Conservation (phyloP, 2,113 vertebrate species). For the Myiozetetes cayanensis region DNA sequence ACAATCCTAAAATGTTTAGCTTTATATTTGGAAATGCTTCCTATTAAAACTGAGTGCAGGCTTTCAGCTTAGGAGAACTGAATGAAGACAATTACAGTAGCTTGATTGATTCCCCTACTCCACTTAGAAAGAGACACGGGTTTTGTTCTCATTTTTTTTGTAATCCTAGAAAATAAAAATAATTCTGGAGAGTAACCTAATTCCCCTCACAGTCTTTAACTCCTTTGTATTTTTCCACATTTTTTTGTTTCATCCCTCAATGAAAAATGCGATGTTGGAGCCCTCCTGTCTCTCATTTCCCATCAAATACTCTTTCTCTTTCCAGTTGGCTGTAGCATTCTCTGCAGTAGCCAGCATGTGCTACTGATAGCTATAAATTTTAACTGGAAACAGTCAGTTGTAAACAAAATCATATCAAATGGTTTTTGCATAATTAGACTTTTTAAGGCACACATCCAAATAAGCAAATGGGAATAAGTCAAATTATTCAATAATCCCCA, state of each 20-base stretch:
- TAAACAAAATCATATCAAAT: background rate
- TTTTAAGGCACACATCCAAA: background rate
- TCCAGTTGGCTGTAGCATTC: background rate
- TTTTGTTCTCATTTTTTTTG: background rate
- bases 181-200: background rate
- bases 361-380: background rate
- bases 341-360: background rate
- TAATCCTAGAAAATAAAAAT: background rate
- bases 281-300: background rate
- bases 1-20: background rate
- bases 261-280: background rate
- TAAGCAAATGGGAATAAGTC: background rate
- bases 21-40: background rate
- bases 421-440: background rate
- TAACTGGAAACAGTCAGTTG: background rate
- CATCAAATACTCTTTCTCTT: background rate
- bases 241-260: background rate
- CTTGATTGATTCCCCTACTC: background rate
- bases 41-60: background rate
- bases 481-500: background rate
- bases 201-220: background rate
- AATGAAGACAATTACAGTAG: background rate
- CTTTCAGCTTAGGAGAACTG: background rate
- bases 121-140: background rate
- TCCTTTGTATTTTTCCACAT: background rate